Evolutionary conservation across 2,113 vertebrate species (phyloP), one percentile per base, ranked within the genome.

Genomic region (Notothenia rossii): DNA sequence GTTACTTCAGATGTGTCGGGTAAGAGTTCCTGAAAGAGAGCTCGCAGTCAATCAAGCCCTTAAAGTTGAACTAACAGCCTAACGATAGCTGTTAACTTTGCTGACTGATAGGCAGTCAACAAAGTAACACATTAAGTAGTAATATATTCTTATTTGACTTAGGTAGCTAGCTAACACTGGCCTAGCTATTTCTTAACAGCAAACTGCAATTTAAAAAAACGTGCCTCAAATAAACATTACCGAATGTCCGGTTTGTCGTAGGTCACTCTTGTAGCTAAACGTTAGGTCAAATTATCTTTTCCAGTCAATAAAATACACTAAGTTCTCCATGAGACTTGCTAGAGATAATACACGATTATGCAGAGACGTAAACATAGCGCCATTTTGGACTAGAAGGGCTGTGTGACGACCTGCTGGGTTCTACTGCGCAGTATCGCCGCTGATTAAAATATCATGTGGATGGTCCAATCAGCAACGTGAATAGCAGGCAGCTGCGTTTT

Each of bases 351-450:
- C 72, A 72, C 72, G 75, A 36, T 70, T 54, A 65, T 36, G 55
- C 25, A 60, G 58, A 72, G 69, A 93, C 81, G 80, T 93, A 93
- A 94, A 94, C 91, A 94, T 82, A 89, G 89, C 93, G 92, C 93
- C 93, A 94, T 94, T 94, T 94, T 93, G 92, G 75, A 88, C 25
- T 17, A 43, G 11, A 58, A 29, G 25, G 29, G 33, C 36, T n/a
- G 48, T 10, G 65, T 68, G 90, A 83, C 77, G 67, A 18, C 7
- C 4, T 9, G 45, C 17, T 29, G 2, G 29, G 13, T 10, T 45
- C 51, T 9, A 2, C 51, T 36, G 50, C 40, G 58, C 18, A 14
- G 36, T 40, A 40, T 40, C 40, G 4, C 8, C 66, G 9, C 46
- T 15, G 80, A 89, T 71, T 15, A 2, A 33, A 40, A 62, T 15